A percentile compares a stretch with the other conserved stretches of the same genome.
Evolutionary conservation across 35 echinoderm and acorn worm species (phyloP).

Genomic region (Diadema setosum): DNA sequence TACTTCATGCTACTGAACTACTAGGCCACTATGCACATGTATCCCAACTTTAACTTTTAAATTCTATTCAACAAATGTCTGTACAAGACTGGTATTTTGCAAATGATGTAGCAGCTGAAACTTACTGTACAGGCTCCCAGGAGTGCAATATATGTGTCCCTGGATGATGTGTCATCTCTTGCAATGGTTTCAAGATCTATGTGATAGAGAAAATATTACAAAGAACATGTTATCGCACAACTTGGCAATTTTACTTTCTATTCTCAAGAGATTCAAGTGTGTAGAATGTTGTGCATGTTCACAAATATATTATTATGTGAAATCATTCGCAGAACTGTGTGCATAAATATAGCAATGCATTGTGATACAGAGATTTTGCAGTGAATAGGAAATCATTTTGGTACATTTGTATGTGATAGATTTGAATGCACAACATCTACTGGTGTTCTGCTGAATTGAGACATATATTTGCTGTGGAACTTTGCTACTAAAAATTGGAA

Average conservation of each 20-base stretch:
- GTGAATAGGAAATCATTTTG: too few relatives aligned
- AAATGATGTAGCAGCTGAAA: neutral
- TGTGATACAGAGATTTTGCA: too few relatives aligned
- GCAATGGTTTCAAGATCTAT: slow-evolving; percentile 68
- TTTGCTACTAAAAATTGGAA: too few relatives aligned
- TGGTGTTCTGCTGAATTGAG: too few relatives aligned
- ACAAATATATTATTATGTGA: neutral
- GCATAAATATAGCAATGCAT: neutral
- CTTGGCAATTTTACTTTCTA: neutral
- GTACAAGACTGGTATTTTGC: neutral
- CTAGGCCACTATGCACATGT: neutral
- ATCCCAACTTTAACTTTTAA: neutral
- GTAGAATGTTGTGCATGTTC: neutral
- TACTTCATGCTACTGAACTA: neutral
- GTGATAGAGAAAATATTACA: slow-evolving; percentile 22
- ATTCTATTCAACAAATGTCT: neutral
- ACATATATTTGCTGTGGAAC: too few relatives aligned
- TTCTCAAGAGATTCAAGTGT: neutral
- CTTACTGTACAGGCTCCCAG: slow-evolving; percentile 59
- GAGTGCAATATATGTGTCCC: slow-evolving; percentile 44
- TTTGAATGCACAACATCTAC: too few relatives aligned
- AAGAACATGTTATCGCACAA: neutral
- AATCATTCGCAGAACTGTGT: neutral
- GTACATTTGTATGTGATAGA: too few relatives aligned
- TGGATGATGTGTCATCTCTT: slow-evolving; percentile 16